phyloP scores from a whole-genome alignment of 2,797 vertebrate species.

The Lacerta viridis region DNA sequence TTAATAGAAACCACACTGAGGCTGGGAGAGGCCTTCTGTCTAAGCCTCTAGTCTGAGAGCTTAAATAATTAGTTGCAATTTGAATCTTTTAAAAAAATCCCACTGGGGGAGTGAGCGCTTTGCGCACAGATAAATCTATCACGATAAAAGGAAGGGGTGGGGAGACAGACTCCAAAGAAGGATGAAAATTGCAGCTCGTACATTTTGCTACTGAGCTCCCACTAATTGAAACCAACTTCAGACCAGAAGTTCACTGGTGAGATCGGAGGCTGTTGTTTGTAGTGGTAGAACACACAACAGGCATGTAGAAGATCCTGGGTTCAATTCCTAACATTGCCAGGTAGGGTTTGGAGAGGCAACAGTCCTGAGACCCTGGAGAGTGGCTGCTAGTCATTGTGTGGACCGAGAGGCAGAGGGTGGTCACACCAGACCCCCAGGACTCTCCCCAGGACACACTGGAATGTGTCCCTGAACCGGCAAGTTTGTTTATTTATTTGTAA shows the following conservation, averaged over 20 bases:
- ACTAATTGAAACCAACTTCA: conserved; percentile 11
- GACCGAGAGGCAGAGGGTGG: no score
- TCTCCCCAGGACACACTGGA: no score
- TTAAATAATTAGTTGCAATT: conserved; percentile 75
- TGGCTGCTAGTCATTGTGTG: no score
- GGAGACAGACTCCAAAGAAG: conserved; percentile 64
- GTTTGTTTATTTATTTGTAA: no score
- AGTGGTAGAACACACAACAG: no score
- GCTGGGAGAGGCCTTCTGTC: conserved; percentile 68
- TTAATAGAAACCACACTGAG: conserved; percentile 79
- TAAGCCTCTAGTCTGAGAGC: conserved; percentile 70
- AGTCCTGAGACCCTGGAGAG: no score
- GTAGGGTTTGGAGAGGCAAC: no score
- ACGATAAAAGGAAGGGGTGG: conserved; percentile 45
- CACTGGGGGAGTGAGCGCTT: conserved; percentile 69
- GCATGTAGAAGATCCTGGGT: no score
- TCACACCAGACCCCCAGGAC: no score
- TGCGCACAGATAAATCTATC: conserved; percentile 70
- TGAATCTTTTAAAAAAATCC: conserved; percentile 69
- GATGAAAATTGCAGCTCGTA: conserved; percentile 48
- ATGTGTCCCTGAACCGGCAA: no score
- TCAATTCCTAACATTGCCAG: no score
- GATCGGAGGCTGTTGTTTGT: no score
- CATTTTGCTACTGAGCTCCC: conserved; percentile 41
- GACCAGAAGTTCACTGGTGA: background rate